Conservation (phyloP, 1,140 invertebrate genomes). For the Glossosoma conforme region DNA sequence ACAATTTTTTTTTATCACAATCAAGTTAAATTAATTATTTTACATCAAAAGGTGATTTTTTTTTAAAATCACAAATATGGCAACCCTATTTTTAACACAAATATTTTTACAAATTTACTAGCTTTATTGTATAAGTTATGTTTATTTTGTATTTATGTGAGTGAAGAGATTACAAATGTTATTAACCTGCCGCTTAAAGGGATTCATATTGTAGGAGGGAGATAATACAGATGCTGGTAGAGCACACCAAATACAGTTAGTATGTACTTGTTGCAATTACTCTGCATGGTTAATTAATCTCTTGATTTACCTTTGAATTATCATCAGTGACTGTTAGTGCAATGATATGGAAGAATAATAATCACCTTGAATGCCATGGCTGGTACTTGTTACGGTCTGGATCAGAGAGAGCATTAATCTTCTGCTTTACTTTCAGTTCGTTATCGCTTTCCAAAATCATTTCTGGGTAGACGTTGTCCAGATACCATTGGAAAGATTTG, state of each 20-base stretch:
- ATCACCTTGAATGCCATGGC: conserved; percentile 68
- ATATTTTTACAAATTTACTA: conserved; percentile 4
- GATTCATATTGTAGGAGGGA: too few species aligned
- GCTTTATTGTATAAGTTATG: neutral
- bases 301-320: too few species aligned
- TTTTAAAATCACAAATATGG: neutral
- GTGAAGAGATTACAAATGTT: too few species aligned
- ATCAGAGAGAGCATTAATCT: conserved; percentile 50
- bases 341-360: too few species aligned
- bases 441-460: conserved; percentile 61
- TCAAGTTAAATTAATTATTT: conserved; percentile 16
- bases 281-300: too few species aligned
- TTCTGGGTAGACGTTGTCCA: conserved; percentile 88
- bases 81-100: neutral
- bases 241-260: too few species aligned
- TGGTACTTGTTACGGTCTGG: conserved; percentile 62
- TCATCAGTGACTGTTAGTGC: too few species aligned
- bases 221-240: too few species aligned
- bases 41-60: neutral
- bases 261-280: too few species aligned
- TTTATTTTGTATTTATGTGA: neutral
- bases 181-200: too few species aligned
- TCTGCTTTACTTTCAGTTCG: conserved; percentile 52
- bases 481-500: conserved; percentile 89
- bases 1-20: too few species aligned